phyloP scores from a whole-genome alignment of 2,113 vertebrate genomes.

The Eurystomus gularis region DNA sequence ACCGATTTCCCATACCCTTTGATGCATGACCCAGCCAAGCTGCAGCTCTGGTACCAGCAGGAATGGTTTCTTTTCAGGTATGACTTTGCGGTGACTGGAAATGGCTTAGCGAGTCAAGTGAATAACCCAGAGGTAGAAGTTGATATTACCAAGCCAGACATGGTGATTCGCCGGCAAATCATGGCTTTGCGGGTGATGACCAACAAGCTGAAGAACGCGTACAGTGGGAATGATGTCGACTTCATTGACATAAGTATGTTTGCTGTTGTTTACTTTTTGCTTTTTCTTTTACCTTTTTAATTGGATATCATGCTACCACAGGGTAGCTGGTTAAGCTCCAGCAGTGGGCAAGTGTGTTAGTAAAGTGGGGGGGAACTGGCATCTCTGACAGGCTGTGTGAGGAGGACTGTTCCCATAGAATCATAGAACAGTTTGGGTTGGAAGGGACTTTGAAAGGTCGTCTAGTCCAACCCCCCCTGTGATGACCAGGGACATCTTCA shows the following conservation, averaged over 20 bases:
- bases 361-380: neutral
- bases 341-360: neutral
- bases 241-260: slow-evolving; percentile 84
- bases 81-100: slow-evolving; percentile 89
- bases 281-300: neutral
- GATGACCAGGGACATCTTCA: neutral
- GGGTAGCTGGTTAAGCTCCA: neutral
- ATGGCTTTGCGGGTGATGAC: slow-evolving; percentile 90
- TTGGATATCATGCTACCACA: neutral
- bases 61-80: slow-evolving; percentile 76
- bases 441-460: neutral
- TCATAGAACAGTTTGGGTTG: neutral
- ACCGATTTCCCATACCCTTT: rapidly evolving
- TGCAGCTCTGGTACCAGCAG: neutral
- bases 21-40: rapidly evolving
- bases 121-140: slow-evolving; percentile 95
- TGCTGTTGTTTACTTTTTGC: neutral
- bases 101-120: slow-evolving; percentile 91
- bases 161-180: slow-evolving; percentile 90
- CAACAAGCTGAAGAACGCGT: slow-evolving; percentile 89
- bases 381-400: rapidly evolving
- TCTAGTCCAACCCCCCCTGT: neutral
- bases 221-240: slow-evolving; percentile 89
- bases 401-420: neutral
- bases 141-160: slow-evolving; percentile 90